Base-by-base conservation (phyloP, 2,888 invertebrate species). In the Chloromyia formosa region DNA sequence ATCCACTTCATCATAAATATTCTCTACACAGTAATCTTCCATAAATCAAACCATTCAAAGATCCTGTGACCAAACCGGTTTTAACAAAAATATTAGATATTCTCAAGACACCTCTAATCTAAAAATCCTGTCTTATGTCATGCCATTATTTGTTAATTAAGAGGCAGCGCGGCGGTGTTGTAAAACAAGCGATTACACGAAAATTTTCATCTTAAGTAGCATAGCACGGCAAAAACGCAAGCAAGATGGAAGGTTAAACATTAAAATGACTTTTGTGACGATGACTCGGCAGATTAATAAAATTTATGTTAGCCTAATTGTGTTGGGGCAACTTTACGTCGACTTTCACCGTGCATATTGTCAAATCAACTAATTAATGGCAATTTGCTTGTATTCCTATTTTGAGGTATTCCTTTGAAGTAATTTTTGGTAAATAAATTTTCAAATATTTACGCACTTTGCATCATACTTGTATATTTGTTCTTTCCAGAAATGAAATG, bases 81-180 rank as follows among this genome's bases (percentile, higher is more conserved):
- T n/a, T 35, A 35, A 35, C 27, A 35, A 2, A 35, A 35, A 35
- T 35, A 4, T 35, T 35, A 35, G 27, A 35, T 35, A 35, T 35
- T 35, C 2, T 35, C 27, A 35, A 35, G 27, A 35, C 7, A 35
- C 27, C 2, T 35, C 27, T 35, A 35, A 35, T 35, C 7, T 35
- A 35, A 35, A 35, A 35, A 35, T 35, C 2, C 27, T 7, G n/a
- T n/a, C n/a, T n/a, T 22, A 20, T 58, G 58, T 58, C 10, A 5
- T 10, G 60, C 60, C 23, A 60, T 60, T 23, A 60, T 23, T 60
- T 23, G 22, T 60, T 60, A 60, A 60, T 60, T 60, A 23, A 60
- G 60, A 23, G 27, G 7, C 7, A n/a, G n/a, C n/a, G n/a, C n/a
- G n/a, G 23, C 27, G 1, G 10, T 60, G 23, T 23, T 20, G 12